phyloP scores from a whole-genome alignment of 2,888 invertebrate species.

The Nematopogon swammerdamellus region DNA sequence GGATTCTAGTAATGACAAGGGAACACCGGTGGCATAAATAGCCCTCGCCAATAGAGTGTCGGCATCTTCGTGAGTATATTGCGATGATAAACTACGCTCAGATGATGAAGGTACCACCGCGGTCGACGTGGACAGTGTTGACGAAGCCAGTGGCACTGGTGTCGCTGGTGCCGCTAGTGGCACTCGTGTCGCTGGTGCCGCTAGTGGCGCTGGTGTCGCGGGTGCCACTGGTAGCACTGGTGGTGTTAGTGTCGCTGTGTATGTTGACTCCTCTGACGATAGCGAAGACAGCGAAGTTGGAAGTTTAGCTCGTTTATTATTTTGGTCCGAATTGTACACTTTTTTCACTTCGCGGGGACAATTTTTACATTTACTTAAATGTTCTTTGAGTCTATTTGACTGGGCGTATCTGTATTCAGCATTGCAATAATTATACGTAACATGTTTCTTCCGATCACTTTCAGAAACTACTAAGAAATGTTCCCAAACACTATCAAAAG shows the following conservation, averaged over 20 bases:
- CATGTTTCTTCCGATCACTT: too few species aligned
- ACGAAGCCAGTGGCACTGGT: neutral
- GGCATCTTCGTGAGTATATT: slow-evolving; percentile 1
- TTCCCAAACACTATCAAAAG: too few species aligned
- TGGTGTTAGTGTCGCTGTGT: neutral
- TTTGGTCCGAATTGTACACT: neutral
- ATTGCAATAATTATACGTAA: too few species aligned
- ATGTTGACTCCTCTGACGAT: neutral
- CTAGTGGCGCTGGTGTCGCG: too few species aligned
- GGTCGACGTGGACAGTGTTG: neutral
- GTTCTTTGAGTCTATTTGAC: neutral
- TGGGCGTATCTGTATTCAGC: too few species aligned
- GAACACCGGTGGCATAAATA: slow-evolving; percentile 1
- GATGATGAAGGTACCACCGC: neutral
- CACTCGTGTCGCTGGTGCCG: too few species aligned
- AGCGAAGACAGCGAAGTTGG: neutral
- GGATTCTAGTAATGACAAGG: neutral
- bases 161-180: neutral
- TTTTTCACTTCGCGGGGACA: slow-evolving; percentile 1
- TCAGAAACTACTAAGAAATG: too few species aligned
- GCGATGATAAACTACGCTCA: neutral
- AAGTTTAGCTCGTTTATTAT: neutral
- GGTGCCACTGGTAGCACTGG: neutral
- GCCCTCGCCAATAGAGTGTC: slow-evolving; percentile 1
- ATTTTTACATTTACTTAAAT: slow-evolving; percentile 1